Evolutionary conservation across 2,113 vertebrate species (phyloP), one percentile per base, ranked within the genome.

Genomic region (Scalopus aquaticus): DNA sequence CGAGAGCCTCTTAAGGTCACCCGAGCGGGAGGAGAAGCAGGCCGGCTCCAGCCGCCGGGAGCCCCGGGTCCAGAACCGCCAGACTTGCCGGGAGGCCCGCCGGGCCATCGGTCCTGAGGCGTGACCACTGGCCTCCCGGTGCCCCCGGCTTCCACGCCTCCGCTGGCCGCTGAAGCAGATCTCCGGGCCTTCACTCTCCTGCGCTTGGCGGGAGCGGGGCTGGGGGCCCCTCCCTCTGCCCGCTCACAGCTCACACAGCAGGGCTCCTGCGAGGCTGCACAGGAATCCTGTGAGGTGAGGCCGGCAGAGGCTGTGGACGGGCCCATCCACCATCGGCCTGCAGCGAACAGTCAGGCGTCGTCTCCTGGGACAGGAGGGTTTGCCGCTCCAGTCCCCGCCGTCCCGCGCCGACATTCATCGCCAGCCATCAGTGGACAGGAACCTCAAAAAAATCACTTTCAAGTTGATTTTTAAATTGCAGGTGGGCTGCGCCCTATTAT

Each of bases 1-100:
- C 2, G 1, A 69, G 96, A 96, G n/a, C 67, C 96, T 95, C 20
- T 94, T 74, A 96, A 96, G 96, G 96, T 92, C 94, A 89, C 39
- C 17, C 0, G 11, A 42, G n/a, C 32, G 64, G 87, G 88, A 37
- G 30, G 51, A 70, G 32, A 62, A 10, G 69, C 73, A 78, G 32
- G 4, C 35, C 35, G 35, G 67, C 51, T 51, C 56, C 82, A 19
- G 42, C 83, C 70, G n/a, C 79, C 62, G n/a, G 94, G 69, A 67
- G 24, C 0, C 1, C 0, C 5, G 0, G 90, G 32, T 56, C 77
- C 2, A 13, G 37, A 87, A 32, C 73, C 46, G 64, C n/a, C 1
- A 6, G 8, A 6, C 74, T 20, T 19, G 64, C 19, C 1, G 1
- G 73, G 39, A 42, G 51, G 11, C 0, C 7, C 6, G 0, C 26